Percentiles rank a stretch among this genome's conserved stretches.
phyloP scores from a whole-genome alignment of 2,888 invertebrate species.

The Phytoseiulus persimilis region DNA sequence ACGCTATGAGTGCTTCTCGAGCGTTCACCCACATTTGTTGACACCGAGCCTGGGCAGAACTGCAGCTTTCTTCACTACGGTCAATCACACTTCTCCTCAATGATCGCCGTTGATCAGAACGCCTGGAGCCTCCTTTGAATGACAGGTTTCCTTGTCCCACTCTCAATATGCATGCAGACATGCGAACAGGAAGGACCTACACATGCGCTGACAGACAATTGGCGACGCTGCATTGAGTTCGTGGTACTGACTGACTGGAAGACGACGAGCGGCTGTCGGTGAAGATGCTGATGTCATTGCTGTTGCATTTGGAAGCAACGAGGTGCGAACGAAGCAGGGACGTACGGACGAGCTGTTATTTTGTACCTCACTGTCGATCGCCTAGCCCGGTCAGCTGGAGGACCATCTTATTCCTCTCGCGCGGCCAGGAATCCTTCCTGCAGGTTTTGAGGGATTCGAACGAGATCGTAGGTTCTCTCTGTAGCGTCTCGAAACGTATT shows the following conservation, averaged over 20 bases:
- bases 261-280: neutral
- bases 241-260: neutral
- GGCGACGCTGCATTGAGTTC: neutral
- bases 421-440: too few species aligned
- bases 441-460: too few species aligned
- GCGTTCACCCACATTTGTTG: constrained; percentile 85
- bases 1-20: constrained; percentile 77
- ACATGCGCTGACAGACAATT: neutral
- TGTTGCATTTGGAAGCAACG: neutral
- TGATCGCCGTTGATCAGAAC: neutral
- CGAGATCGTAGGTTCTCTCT: too few species aligned
- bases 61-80: neutral
- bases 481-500: too few species aligned
- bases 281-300: neutral
- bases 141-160: neutral
- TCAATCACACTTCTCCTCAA: neutral
- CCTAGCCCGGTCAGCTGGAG: neutral
- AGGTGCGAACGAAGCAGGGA: neutral
- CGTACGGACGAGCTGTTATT: neutral
- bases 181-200: neutral
- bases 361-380: neutral
- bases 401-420: neutral
- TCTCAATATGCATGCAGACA: neutral
- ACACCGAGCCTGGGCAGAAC: neutral
- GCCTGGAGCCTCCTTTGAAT: neutral